Percentiles rank a stretch among this genome's conserved stretches.
These are phyloP conservation scores for Manduca sexta DNA, from an alignment of 1,140 invertebrate species.

Conservation along the genomic window DNA sequence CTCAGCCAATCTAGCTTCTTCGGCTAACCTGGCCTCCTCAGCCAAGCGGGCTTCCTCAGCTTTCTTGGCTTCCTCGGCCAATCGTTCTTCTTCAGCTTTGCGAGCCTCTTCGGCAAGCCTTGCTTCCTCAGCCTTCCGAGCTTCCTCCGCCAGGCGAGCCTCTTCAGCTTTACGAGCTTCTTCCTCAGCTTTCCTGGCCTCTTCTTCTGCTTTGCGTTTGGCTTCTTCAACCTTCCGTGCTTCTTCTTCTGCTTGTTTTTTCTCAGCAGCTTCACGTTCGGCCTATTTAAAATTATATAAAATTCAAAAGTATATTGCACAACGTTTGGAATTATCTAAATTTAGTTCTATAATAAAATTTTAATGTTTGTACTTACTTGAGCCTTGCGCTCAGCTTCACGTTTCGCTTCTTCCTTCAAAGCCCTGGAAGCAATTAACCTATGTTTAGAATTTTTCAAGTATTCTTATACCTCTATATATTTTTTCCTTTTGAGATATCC, in stretches of 20 bases:
- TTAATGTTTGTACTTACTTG: conserved; percentile 62
- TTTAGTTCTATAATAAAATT: too few species aligned
- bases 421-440: conserved; percentile 51
- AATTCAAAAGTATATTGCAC: conserved; percentile 1
- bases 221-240: conserved; percentile 63
- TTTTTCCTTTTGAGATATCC: neutral
- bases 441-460: conserved; percentile 1
- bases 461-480: neutral
- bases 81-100: conserved; percentile 48
- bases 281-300: conserved; percentile 25
- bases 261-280: conserved; percentile 48
- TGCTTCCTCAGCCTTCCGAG: conserved; percentile 67
- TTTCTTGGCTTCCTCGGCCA: conserved; percentile 54
- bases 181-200: conserved; percentile 65
- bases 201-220: conserved; percentile 54
- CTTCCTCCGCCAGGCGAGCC: conserved; percentile 65
- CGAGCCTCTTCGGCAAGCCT: conserved; percentile 37
- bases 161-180: conserved; percentile 71
- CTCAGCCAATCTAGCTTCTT: conserved; percentile 73
- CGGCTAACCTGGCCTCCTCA: conserved; percentile 66
- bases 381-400: conserved; percentile 62
- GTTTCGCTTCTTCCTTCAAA: conserved; percentile 69
- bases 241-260: conserved; percentile 69
- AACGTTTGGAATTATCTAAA: too few species aligned
- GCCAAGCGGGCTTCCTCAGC: conserved; percentile 72